Percentiles rank a stretch among this genome's conserved stretches.
Evolutionary conservation across 2,888 invertebrate species (phyloP).

Genomic region (Lamproptera curius): DNA sequence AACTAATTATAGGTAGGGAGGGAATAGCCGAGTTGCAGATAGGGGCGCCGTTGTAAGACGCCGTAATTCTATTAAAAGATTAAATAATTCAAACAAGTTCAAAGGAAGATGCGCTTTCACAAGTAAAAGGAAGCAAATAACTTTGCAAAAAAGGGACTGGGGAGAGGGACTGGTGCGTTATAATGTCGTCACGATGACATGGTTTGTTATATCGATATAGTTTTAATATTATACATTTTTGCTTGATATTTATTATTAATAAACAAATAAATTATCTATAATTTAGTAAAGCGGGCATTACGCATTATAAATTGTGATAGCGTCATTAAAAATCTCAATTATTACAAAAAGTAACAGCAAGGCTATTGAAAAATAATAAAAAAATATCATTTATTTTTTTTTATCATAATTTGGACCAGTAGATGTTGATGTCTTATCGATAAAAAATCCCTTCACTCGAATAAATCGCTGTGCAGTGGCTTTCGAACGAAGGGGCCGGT

Average conservation of each 20-base stretch:
- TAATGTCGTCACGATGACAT: constrained; percentile 35
- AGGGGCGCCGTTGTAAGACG: constrained; percentile 52
- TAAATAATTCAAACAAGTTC: constrained; percentile 73
- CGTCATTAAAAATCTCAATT: no score
- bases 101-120: constrained; percentile 71
- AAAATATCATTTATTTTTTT: no score
- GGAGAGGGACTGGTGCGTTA: constrained; percentile 43
- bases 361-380: no score
- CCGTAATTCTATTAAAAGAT: constrained; percentile 74
- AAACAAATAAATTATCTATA: no score
- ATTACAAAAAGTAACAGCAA: no score
- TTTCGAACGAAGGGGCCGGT: constrained; percentile 51
- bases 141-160: constrained; percentile 48
- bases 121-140: constrained; percentile 70
- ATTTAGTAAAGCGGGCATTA: no score
- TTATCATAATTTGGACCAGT: no score
- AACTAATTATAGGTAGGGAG: constrained; percentile 57
- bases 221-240: no score
- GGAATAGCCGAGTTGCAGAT: constrained; percentile 54
- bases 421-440: no score
- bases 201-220: constrained; percentile 34
- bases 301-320: no score
- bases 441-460: constrained; percentile 40
- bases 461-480: constrained; percentile 52
- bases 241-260: no score